These are phyloP conservation scores for Megathymus violae DNA, from an alignment of 1,140 invertebrate species.

Conservation along the genomic window DNA sequence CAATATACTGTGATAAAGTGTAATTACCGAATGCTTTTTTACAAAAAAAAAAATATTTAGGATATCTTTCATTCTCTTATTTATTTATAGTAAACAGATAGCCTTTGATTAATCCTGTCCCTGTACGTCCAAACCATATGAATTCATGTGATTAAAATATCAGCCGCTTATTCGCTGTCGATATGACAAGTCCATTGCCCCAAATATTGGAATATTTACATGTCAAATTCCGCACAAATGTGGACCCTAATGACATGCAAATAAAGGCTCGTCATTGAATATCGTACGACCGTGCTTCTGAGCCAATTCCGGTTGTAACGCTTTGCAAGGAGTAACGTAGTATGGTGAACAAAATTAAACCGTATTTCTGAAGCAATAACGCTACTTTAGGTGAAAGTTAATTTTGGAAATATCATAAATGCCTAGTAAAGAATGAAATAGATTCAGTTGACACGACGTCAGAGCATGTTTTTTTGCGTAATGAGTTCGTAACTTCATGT, in stretches of 20 bases:
- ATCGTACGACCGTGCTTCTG: conserved; percentile 23
- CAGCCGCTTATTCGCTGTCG: conserved; percentile 7
- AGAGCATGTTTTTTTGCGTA: conserved; percentile 8
- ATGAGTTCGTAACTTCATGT: neutral
- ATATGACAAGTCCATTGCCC: neutral
- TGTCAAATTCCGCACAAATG: conserved; percentile 23
- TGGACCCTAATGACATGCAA: conserved; percentile 30
- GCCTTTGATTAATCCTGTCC: no score
- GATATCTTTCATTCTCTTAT: no score
- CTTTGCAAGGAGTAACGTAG: neutral
- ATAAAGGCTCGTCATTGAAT: conserved; percentile 30
- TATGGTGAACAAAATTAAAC: neutral
- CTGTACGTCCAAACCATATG: no score
- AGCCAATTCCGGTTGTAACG: conserved; percentile 16
- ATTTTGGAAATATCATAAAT: conserved; percentile 7
- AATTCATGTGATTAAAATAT: no score
- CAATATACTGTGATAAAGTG: no score
- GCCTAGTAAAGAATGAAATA: conserved; percentile 13
- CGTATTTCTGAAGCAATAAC: neutral
- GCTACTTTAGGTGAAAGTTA: neutral
- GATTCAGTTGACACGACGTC: conserved; percentile 11
- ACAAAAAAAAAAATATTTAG: no score
- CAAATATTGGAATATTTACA: conserved; percentile 29
- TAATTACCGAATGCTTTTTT: no score
- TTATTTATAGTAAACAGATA: no score